Percentiles rank a stretch among this genome's conserved stretches.
Evolutionary conservation across 1,140 invertebrate species (phyloP).

Genomic region (Bombus waltoni): DNA sequence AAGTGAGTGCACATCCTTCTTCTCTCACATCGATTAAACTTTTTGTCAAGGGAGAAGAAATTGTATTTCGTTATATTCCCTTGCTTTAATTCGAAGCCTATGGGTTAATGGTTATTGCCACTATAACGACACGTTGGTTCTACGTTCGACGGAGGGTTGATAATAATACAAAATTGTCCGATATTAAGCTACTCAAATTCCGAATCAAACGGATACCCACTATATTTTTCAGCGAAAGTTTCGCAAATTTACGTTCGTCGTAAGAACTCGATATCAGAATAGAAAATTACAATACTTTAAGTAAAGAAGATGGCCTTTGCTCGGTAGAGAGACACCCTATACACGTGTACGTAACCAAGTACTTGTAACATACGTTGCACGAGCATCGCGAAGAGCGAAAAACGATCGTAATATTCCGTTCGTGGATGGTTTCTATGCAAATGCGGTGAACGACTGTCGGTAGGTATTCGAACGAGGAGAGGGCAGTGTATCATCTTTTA

Average conservation of each 20-base stretch:
- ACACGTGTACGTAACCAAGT: conserved; percentile 6
- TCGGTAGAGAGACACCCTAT: conserved; percentile 19
- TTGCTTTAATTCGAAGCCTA: no score
- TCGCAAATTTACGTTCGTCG: no score
- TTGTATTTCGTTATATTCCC: no score
- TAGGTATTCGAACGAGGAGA: conserved; percentile 51
- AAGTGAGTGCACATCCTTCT: background rate
- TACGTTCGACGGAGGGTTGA: no score
- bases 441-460: conserved; percentile 62
- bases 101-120: background rate
- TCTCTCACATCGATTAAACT: background rate
- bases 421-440: conserved; percentile 66
- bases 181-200: background rate
- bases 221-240: background rate
- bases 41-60: background rate
- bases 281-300: no score
- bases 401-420: conserved; percentile 63
- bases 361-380: conserved; percentile 43
- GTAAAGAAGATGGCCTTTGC: no score
- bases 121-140: background rate
- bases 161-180: background rate
- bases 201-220: background rate
- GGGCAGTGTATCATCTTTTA: conserved; percentile 61
- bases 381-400: conserved; percentile 44
- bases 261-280: background rate